Evolutionary conservation across 2,888 invertebrate species (phyloP).

Genomic region (Tetragonula carbonaria): DNA sequence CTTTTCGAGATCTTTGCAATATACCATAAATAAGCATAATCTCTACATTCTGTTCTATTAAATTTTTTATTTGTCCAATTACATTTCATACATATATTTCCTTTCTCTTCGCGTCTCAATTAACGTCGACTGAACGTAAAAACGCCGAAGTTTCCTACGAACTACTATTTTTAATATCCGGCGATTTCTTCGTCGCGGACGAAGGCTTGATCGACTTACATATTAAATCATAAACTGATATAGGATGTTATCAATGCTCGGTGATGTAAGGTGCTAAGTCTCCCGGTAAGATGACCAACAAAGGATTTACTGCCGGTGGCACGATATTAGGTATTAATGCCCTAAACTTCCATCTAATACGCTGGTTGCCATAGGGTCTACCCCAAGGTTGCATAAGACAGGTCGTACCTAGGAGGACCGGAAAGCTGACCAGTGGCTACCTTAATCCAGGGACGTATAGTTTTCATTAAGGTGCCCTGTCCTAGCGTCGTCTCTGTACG

Average conservation of each 20-base stretch:
- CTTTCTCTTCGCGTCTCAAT: not conserved
- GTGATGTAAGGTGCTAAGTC: conserved; percentile 77
- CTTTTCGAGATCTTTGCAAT: not conserved
- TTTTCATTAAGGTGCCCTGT: conserved; percentile 82
- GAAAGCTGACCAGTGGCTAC: conserved; percentile 79
- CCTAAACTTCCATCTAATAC: conserved; percentile 80
- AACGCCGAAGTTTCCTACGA: not conserved
- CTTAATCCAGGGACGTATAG: conserved; percentile 83
- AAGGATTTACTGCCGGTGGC: conserved; percentile 80
- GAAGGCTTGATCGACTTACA: conserved; percentile 28
- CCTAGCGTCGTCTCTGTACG: conserved; percentile 80
- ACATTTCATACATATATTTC: not conserved
- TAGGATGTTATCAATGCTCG: conserved; percentile 49
- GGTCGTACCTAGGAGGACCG: conserved; percentile 70
- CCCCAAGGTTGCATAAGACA: conserved; percentile 76
- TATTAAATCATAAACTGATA: conserved; percentile 52
- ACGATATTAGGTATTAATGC: conserved; percentile 84
- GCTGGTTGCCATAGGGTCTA: conserved; percentile 71
- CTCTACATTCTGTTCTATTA: not conserved
- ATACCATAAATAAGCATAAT: not conserved
- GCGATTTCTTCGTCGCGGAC: not conserved
- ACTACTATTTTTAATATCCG: not conserved
- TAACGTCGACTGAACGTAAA: not conserved
- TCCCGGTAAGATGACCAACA: conserved; percentile 79
- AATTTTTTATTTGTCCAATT: not conserved